phyloP scores from a whole-genome alignment of 2,888 invertebrate genomes.

The Orchesellides sinensis region DNA sequence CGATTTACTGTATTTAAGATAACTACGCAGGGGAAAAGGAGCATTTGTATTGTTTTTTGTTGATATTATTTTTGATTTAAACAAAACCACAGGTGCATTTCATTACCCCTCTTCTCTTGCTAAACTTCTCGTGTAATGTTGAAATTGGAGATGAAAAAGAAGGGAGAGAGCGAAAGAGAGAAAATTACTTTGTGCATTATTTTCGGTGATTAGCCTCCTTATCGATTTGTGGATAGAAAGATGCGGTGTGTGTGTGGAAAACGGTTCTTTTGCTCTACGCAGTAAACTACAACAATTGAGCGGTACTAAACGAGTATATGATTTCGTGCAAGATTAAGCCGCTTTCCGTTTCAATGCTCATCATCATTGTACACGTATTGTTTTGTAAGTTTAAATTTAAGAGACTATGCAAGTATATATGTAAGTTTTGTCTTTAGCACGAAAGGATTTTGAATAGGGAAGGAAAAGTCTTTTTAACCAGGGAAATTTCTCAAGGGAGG shows the following conservation, averaged over 20 bases:
- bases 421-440: too few relatives aligned
- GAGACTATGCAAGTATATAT: too few relatives aligned
- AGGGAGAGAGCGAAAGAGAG: background rate
- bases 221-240: constrained; percentile 2
- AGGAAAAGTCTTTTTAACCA: too few relatives aligned
- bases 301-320: background rate
- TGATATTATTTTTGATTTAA: background rate
- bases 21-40: background rate
- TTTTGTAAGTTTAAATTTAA: too few relatives aligned
- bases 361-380: too few relatives aligned
- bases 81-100: constrained; percentile 29
- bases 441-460: too few relatives aligned
- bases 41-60: background rate
- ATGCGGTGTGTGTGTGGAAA: background rate
- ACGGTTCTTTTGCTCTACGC: background rate
- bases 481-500: too few relatives aligned
- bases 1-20: background rate
- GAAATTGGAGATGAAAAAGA: background rate
- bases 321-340: constrained; percentile 52
- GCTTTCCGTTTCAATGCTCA: too few relatives aligned
- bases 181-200: constrained; percentile 12
- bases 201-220: background rate
- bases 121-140: background rate
- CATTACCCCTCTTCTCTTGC: too few relatives aligned
- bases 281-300: too few relatives aligned